Percentiles rank a stretch among this genome's conserved stretches.
Conservation (phyloP, 2,113 vertebrate genomes). For the Rhipidura dahli region DNA sequence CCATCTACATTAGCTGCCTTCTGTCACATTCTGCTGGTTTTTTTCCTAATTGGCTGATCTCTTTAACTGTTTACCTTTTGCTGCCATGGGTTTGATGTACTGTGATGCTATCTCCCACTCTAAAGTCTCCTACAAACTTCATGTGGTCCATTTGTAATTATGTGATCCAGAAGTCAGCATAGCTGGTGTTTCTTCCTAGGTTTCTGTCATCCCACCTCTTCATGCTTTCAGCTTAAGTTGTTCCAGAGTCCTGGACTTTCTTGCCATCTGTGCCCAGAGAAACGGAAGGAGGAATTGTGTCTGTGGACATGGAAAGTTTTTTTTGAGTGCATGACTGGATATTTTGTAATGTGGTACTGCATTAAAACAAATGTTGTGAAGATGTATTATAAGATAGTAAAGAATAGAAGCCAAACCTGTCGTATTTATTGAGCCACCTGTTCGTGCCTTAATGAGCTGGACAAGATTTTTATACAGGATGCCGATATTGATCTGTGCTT, state of each 20-base stretch:
- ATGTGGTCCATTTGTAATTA: not conserved
- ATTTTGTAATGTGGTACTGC: not conserved
- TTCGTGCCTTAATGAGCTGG: not conserved
- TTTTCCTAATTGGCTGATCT: not conserved
- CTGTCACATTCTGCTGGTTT: not conserved
- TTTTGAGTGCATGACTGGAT: not conserved
- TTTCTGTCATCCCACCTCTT: not conserved
- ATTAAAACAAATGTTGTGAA: not conserved
- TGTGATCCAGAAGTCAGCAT: not conserved
- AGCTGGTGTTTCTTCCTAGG: not conserved
- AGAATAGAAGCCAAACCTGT: not conserved
- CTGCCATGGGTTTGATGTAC: not conserved
- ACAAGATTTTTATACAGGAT: slow-evolving; percentile 7
- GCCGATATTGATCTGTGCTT: slow-evolving; percentile 3
- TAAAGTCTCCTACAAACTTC: not conserved
- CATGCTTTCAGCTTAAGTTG: not conserved
- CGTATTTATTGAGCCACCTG: not conserved
- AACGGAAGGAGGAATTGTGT: not conserved
- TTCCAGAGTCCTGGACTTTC: not conserved
- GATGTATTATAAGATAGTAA: not conserved
- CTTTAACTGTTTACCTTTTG: not conserved
- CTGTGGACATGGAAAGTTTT: not conserved
- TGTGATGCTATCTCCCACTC: not conserved
- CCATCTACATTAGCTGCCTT: not conserved
- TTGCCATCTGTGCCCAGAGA: not conserved